Conservation (phyloP, 2,797 vertebrate genomes). For the Lepilemur ruficaudatus region DNA sequence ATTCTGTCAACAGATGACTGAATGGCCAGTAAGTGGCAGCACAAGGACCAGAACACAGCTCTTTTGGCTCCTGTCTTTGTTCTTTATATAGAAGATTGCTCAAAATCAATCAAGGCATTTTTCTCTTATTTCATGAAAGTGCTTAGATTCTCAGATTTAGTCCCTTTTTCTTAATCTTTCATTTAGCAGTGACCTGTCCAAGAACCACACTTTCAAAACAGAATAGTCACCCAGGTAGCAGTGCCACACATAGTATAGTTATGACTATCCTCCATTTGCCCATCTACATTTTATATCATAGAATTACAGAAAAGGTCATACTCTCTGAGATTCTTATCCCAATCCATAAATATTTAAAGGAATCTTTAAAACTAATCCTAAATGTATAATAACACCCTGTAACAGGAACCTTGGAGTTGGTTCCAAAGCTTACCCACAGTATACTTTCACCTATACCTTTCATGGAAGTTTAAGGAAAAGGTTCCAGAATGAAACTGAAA, state of each 20-base stretch:
- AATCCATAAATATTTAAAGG: neutral
- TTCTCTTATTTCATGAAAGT: neutral
- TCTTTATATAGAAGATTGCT: neutral
- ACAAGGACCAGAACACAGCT: neutral
- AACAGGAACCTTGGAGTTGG: neutral
- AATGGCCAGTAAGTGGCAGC: neutral
- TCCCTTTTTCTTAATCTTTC: neutral
- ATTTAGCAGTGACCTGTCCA: neutral
- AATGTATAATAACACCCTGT: neutral
- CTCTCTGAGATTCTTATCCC: neutral
- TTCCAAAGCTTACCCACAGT: neutral
- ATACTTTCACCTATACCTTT: neutral
- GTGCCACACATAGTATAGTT: neutral
- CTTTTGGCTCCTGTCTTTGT: neutral
- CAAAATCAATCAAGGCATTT: neutral
- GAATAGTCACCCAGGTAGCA: neutral
- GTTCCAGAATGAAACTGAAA: neutral
- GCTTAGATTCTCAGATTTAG: neutral
- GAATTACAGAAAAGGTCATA: neutral
- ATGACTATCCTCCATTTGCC: neutral
- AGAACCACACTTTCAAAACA: neutral
- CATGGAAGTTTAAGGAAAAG: neutral
- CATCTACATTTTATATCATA: neutral
- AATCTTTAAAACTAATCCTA: neutral
- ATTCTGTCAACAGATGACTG: neutral